A percentile compares a stretch with the other conserved stretches of the same genome.
These are phyloP conservation scores for Harpalus rubripes DNA, from an alignment of 2,888 invertebrate genomes.

Conservation along the genomic window DNA sequence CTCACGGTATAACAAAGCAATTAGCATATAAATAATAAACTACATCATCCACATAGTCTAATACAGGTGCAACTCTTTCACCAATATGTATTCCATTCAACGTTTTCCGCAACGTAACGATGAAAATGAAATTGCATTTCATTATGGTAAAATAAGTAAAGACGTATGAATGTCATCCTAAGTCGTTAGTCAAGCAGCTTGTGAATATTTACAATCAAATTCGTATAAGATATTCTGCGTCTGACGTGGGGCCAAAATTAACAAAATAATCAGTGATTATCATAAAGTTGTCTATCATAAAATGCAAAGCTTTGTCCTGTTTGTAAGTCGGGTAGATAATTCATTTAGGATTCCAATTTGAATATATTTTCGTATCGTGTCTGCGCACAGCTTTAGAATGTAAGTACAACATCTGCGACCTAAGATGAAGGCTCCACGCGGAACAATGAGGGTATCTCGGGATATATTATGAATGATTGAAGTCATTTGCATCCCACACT, in stretches of 20 bases:
- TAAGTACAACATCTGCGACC: slow-evolving; percentile 64
- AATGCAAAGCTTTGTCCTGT: slow-evolving; percentile 21
- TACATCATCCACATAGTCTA: no score
- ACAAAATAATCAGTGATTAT: slow-evolving; percentile 23
- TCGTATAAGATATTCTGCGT: background rate
- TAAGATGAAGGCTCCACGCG: slow-evolving; percentile 46
- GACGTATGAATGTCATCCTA: no score
- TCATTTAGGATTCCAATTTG: slow-evolving; percentile 54
- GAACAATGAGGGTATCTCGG: slow-evolving; percentile 62
- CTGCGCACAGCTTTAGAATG: slow-evolving; percentile 54
- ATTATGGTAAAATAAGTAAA: no score
- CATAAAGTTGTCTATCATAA: slow-evolving; percentile 19
- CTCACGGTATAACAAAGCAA: no score
- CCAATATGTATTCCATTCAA: no score
- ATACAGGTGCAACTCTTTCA: no score
- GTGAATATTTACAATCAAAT: background rate
- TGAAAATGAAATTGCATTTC: no score
- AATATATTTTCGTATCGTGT: slow-evolving; percentile 55
- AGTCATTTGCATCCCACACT: slow-evolving; percentile 64
- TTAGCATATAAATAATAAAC: no score
- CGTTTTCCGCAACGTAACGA: no score
- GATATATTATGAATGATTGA: slow-evolving; percentile 66
- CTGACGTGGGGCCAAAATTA: background rate
- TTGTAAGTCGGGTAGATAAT: slow-evolving; percentile 37
- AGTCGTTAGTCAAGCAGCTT: no score